phyloP scores from a whole-genome alignment of 1,140 invertebrate genomes.

The Apis laboriosa region DNA sequence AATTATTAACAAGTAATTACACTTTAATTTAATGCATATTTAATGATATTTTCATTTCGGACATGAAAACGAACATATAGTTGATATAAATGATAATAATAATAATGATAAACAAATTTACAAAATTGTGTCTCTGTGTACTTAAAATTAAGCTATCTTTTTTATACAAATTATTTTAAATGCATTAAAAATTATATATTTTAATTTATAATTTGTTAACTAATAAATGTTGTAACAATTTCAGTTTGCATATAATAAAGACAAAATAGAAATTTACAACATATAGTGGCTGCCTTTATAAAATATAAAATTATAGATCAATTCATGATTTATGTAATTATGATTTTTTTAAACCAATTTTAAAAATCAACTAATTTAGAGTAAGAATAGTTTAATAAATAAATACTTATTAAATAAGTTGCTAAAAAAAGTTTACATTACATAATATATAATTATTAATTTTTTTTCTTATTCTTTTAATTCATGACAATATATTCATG shows the following conservation, averaged over 20 bases:
- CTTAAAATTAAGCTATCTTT: constrained; percentile 42
- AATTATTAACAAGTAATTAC: constrained; percentile 12
- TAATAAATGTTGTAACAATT: constrained; percentile 11
- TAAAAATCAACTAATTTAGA: constrained; percentile 1
- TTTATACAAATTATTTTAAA: constrained; percentile 63
- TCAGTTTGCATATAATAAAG: constrained; percentile 4
- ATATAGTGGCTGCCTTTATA: constrained; percentile 28
- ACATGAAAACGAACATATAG: not conserved
- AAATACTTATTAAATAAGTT: constrained; percentile 3
- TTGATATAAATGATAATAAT: constrained; percentile 34
- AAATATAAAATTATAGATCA: constrained; percentile 5
- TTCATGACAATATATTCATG: not conserved
- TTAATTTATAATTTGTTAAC: constrained; percentile 42
- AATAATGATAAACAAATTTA: constrained; percentile 23
- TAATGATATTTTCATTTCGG: constrained; percentile 45
- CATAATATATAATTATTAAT: constrained; percentile 2
- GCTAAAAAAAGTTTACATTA: constrained; percentile 27
- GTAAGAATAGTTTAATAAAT: constrained; percentile 27
- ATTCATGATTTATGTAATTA: not conserved
- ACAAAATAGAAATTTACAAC: constrained; percentile 33
- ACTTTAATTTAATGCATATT: constrained; percentile 48
- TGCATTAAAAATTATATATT: constrained; percentile 55
- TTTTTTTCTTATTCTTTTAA: not conserved
- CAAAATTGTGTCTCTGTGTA: constrained; percentile 44
- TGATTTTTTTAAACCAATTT: not conserved